A percentile compares a stretch with the other conserved stretches of the same genome.
These are phyloP conservation scores for Hydrochoerus hydrochaeris DNA, from an alignment of 2,113 vertebrate species.

Conservation along the genomic window DNA sequence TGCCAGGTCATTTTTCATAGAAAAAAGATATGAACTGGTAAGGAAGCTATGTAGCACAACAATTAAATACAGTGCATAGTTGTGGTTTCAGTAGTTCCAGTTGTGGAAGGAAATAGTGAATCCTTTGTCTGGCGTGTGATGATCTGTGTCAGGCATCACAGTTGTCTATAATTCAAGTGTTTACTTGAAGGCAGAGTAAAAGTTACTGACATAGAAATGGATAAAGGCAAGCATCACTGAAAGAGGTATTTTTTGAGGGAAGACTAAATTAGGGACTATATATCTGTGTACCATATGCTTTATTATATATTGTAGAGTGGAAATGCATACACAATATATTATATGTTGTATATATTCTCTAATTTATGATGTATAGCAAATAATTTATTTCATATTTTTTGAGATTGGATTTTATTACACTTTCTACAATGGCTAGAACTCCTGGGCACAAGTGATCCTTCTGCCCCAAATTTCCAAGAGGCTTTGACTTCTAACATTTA, in stretches of 20 bases:
- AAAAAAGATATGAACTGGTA: not conserved
- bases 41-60: not conserved
- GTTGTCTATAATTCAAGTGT: not conserved
- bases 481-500: not conserved
- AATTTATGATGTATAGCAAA: not conserved
- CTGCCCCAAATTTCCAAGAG: not conserved
- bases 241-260: not conserved
- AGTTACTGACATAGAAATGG: not conserved
- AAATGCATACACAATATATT: not conserved
- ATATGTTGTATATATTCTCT: not conserved
- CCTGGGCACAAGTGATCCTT: too few relatives aligned
- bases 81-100: not conserved
- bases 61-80: not conserved
- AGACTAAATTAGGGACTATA: not conserved
- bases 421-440: not conserved
- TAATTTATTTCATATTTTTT: not conserved
- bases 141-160: not conserved
- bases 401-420: not conserved
- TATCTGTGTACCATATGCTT: not conserved
- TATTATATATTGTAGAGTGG: not conserved
- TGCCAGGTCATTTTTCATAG: not conserved
- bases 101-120: not conserved
- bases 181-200: not conserved
- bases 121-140: not conserved
- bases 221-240: not conserved